A percentile compares a stretch with the other conserved stretches of the same genome.
phyloP scores from a whole-genome alignment of 2,888 invertebrate species.

The Mongoloraphidia duomilia region DNA sequence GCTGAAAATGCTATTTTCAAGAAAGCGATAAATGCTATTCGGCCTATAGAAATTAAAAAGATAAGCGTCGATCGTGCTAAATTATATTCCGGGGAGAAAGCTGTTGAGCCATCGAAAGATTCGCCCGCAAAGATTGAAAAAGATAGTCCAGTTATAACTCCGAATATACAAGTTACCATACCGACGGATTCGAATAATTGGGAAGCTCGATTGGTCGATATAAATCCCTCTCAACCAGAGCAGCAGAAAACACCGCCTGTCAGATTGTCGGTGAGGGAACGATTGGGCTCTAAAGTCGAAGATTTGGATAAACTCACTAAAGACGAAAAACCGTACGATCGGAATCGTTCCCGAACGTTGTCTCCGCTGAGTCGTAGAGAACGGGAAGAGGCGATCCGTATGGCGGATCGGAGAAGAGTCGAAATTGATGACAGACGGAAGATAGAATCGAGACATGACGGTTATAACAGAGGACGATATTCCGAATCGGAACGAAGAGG shows the following conservation, averaged over 20 bases:
- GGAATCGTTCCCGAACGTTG: slow-evolving; percentile 30
- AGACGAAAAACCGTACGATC: slow-evolving; percentile 36
- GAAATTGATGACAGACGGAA: slow-evolving; percentile 12
- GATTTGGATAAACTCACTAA: slow-evolving; percentile 34
- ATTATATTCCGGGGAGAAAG: slow-evolving; percentile 39
- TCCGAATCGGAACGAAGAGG: slow-evolving; percentile 10
- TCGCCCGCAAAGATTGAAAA: slow-evolving; percentile 12
- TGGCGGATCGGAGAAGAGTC: slow-evolving; percentile 11
- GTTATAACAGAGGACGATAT: slow-evolving; percentile 1
- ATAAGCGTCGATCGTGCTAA: slow-evolving; percentile 54
- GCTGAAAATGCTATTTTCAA: slow-evolving; percentile 88
- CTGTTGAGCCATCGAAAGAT: slow-evolving; percentile 18
- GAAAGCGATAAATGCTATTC: slow-evolving; percentile 69
- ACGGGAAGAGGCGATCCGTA: slow-evolving; percentile 19
- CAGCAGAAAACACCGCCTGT: slow-evolving; percentile 32
- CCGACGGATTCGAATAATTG: slow-evolving; percentile 28
- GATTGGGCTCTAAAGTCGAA: slow-evolving; percentile 63
- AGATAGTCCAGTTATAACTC: slow-evolving; percentile 18
- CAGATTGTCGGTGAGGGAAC: slow-evolving; percentile 60
- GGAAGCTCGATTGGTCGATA: slow-evolving; percentile 29
- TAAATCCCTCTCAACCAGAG: slow-evolving; percentile 25
- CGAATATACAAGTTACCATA: slow-evolving; percentile 41
- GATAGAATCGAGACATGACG: slow-evolving; percentile 5
- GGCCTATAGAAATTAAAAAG: slow-evolving; percentile 63
- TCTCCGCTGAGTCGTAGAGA: slow-evolving; percentile 34